Evolutionary conservation across 2,113 vertebrate species (phyloP).

Genomic region (Myrmophylax atrothorax): DNA sequence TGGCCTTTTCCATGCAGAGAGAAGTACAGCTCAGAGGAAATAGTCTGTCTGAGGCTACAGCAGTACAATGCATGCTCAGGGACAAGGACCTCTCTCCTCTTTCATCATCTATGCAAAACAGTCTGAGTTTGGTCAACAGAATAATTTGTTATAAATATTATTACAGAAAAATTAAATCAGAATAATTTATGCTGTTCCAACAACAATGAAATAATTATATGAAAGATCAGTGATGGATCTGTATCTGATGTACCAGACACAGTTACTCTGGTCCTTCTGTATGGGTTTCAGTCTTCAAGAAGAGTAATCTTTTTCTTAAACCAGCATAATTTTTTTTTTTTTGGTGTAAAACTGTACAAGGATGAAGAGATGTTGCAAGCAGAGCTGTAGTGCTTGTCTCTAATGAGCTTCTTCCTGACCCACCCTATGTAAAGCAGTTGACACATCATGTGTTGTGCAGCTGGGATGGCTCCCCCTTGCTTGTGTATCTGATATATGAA

Average conservation of each 20-base stretch:
- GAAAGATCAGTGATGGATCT: not conserved
- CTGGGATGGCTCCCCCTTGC: slow-evolving; percentile 28
- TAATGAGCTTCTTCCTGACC: slow-evolving; percentile 72
- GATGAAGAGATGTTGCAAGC: slow-evolving; percentile 67
- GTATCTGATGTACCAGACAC: not conserved
- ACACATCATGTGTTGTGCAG: slow-evolving; percentile 72
- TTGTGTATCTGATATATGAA: slow-evolving; percentile 60
- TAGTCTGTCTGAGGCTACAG: accelerated
- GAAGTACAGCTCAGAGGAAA: not conserved
- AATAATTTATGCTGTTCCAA: not conserved
- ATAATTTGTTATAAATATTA: not conserved
- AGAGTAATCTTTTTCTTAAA: slow-evolving; percentile 56
- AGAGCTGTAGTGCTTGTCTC: slow-evolving; percentile 61
- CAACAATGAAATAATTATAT: slow-evolving; percentile 1
- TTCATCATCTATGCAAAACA: not conserved
- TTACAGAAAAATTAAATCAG: not conserved
- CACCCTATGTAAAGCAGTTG: slow-evolving; percentile 62
- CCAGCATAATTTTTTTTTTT: not conserved
- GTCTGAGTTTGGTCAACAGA: not conserved
- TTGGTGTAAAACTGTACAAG: slow-evolving; percentile 54
- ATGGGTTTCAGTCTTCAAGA: slow-evolving; percentile 5
- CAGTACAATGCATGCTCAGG: accelerated
- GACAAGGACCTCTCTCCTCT: not conserved
- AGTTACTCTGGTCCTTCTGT: not conserved
- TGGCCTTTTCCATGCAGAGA: not conserved